Percentiles rank a stretch among this genome's conserved stretches.
Conservation (phyloP, 2,888 invertebrate genomes). For the Agonopterix alstromeriana region DNA sequence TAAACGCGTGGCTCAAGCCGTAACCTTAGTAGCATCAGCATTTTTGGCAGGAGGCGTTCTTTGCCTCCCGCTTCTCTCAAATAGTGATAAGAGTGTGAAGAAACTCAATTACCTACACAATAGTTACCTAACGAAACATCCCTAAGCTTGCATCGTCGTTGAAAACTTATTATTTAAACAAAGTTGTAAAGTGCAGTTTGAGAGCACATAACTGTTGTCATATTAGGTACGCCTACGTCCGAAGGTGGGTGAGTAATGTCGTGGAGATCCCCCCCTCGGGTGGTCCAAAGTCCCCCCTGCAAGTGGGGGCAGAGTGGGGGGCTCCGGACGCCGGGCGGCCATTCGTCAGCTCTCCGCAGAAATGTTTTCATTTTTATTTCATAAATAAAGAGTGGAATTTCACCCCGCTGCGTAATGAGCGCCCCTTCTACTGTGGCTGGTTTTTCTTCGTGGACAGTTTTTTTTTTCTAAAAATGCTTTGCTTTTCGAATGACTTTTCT, state of each 20-base stretch:
- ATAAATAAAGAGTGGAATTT: slow-evolving; percentile 69
- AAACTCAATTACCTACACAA: too few relatives aligned
- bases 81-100: too few relatives aligned
- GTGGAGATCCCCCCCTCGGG: slow-evolving; percentile 16
- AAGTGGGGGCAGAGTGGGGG: slow-evolving; percentile 5
- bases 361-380: slow-evolving; percentile 76
- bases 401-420: slow-evolving; percentile 50
- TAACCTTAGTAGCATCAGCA: too few relatives aligned
- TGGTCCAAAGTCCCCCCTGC: slow-evolving; percentile 4
- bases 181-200: slow-evolving; percentile 13
- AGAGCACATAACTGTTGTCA: slow-evolving; percentile 13
- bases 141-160: too few relatives aligned
- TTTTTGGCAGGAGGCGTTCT: too few relatives aligned
- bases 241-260: slow-evolving; percentile 14
- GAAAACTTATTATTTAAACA: background rate
- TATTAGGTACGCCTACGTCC: slow-evolving; percentile 11
- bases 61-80: too few relatives aligned
- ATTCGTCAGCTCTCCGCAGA: slow-evolving; percentile 64
- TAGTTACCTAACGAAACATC: too few relatives aligned
- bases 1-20: too few relatives aligned
- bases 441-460: background rate
- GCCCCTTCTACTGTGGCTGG: slow-evolving; percentile 1
- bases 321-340: slow-evolving; percentile 21
- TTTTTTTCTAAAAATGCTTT: background rate
- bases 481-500: too few relatives aligned